These are phyloP conservation scores for Callospermophilus lateralis DNA, from an alignment of 2,113 vertebrate genomes.

Conservation along the genomic window DNA sequence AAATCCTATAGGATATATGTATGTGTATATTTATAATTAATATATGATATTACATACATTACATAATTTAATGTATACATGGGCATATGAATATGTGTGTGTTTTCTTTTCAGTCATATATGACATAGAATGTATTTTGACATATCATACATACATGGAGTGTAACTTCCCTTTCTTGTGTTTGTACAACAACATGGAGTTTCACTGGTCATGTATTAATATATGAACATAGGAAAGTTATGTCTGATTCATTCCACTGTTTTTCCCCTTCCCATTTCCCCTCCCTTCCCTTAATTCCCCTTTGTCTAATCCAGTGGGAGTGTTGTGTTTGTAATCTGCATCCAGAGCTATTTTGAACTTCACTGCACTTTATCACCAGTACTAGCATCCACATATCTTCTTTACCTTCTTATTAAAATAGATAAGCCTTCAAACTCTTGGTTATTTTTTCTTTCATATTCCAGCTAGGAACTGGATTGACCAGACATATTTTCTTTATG, in stretches of 20 bases:
- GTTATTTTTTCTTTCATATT: not conserved
- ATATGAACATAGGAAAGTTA: no score
- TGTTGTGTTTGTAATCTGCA: not conserved
- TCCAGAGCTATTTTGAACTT: not conserved
- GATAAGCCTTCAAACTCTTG: not conserved
- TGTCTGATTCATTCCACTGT: no score
- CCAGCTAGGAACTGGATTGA: not conserved
- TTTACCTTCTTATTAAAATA: slow-evolving; percentile 28
- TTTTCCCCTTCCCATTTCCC: no score
- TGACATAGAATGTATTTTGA: no score
- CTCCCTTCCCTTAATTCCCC: no score
- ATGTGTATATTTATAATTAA: not conserved
- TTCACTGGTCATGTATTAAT: no score
- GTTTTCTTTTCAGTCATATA: no score
- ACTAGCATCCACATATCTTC: not conserved
- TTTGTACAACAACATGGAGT: no score
- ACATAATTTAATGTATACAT: not conserved
- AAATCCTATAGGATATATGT: not conserved
- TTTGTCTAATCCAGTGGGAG: no score
- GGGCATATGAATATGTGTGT: not conserved
- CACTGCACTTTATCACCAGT: not conserved
- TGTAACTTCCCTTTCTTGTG: no score
- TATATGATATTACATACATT: not conserved
- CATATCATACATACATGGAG: no score
- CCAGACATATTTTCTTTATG: not conserved